phyloP scores from a whole-genome alignment of 1,140 invertebrate genomes.

The Chrysoperla carnea region DNA sequence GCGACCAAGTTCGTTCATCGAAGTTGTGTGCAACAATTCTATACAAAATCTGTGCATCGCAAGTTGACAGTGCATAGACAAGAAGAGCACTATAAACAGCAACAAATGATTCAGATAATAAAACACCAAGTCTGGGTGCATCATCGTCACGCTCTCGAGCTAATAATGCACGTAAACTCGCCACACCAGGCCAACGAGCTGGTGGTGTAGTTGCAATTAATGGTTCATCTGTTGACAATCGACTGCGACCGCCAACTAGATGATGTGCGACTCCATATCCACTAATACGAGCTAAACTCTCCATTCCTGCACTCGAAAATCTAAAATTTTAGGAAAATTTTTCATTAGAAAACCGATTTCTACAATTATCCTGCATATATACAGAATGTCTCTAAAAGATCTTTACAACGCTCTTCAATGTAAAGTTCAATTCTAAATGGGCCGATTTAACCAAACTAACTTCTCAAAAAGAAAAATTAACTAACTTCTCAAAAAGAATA shows the following conservation, averaged over 20 bases:
- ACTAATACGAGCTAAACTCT: conserved; percentile 34
- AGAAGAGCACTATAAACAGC: conserved; percentile 84
- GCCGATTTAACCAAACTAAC: too few species aligned
- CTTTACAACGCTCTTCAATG: too few species aligned
- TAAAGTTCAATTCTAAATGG: too few species aligned
- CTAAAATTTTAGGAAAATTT: conserved; percentile 2
- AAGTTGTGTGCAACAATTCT: conserved; percentile 73
- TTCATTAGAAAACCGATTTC: not conserved
- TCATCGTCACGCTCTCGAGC: conserved; percentile 93
- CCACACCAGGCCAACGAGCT: conserved; percentile 72
- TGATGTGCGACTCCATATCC: conserved; percentile 23
- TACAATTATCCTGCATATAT: not conserved
- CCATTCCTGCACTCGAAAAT: conserved; percentile 29
- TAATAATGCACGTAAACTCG: conserved; percentile 74
- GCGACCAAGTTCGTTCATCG: conserved; percentile 60
- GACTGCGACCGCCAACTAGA: conserved; percentile 34
- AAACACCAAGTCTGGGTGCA: conserved; percentile 75
- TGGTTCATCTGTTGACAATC: conserved; percentile 49
- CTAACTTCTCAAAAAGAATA: too few species aligned
- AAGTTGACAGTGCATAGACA: conserved; percentile 82
- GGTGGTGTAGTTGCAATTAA: conserved; percentile 47
- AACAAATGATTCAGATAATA: conserved; percentile 85
- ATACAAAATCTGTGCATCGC: conserved; percentile 87
- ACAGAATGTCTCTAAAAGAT: too few species aligned
- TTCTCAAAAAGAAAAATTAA: too few species aligned